Evolutionary conservation across 2,797 vertebrate species (phyloP), one percentile per base, ranked within the genome.

Genomic region (Cyclura pinguis): DNA sequence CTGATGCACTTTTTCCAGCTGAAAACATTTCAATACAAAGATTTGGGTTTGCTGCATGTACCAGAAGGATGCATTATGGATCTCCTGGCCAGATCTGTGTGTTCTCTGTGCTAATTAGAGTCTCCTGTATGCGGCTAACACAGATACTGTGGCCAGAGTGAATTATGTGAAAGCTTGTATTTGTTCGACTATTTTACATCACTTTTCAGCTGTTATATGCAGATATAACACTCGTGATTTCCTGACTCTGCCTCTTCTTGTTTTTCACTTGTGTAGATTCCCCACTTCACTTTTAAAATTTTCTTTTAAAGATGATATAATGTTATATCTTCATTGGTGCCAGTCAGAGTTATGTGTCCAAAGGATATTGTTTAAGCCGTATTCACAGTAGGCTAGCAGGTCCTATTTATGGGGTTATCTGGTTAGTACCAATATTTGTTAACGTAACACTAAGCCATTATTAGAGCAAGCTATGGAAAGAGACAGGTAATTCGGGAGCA

Each of bases 1-100:
- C 24, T 88, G 64, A 88, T 59, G 6, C 0, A 69, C 89, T 91
- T 93, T 93, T 2, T 89, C 78, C 84, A 32, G 59, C 84, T 92
- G 87, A 93, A 86, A 78, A 10, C 18, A 12, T 91, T 52, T 92
- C 88, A 38, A 29, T 55, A 92, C 90, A 90, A 89, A 88, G 64
- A 94, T 91, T 87, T 47, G 22, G 50, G n/a, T 91, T 42, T 42
- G 80, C 20, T 86, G 73, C 52, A 78, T 38, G 0, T 89, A 57
- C 77, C 88, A 89, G 50, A 82, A 94, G 89, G 24, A 52, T 87
- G 4, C 18, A 74, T 69, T 62, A 52, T 32, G 32, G 92, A 88
- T 69, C 6, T n/a, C 3, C 10, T 52, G 77, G 6, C 20, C 62
- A 80, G 29, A 35, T 35, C 29, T 47, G 1, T 57, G 20, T 80